These are phyloP conservation scores for Caranx melampygus DNA, from an alignment of 2,113 vertebrate species.

Conservation along the genomic window DNA sequence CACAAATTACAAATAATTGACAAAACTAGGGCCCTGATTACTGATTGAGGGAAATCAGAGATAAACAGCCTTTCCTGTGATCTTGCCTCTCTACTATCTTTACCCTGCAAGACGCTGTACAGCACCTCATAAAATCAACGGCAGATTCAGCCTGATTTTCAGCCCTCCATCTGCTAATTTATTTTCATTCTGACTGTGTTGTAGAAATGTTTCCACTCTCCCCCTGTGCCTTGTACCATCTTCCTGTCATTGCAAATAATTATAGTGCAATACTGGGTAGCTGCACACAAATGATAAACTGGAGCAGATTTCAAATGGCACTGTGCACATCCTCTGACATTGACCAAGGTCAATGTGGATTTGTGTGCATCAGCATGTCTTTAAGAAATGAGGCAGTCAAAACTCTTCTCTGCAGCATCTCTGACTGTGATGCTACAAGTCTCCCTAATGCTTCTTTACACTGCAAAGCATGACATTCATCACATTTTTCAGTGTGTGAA, in stretches of 20 bases:
- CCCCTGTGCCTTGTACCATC: conserved; percentile 31
- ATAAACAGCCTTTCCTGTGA: conserved; percentile 69
- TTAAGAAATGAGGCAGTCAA: conserved; percentile 27
- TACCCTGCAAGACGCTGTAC: conserved; percentile 25
- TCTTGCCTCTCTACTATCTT: conserved; percentile 29
- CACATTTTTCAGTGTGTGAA: conserved; percentile 19
- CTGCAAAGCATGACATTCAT: conserved; percentile 18
- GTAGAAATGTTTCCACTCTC: conserved; percentile 36
- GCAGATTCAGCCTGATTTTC: conserved; percentile 53
- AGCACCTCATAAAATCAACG: conserved; percentile 58
- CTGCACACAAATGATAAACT: conserved; percentile 36
- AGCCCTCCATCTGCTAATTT: conserved; percentile 51
- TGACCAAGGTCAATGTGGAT: conserved; percentile 62
- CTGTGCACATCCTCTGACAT: conserved; percentile 37
- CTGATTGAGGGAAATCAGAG: conserved; percentile 76
- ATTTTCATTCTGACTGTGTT: conserved; percentile 49
- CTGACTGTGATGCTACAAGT: background rate
- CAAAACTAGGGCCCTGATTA: conserved; percentile 72
- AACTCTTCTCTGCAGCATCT: conserved; percentile 30
- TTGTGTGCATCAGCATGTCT: conserved; percentile 53
- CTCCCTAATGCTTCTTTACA: conserved; percentile 23
- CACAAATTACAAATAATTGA: conserved; percentile 80
- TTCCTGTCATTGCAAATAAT: conserved; percentile 17
- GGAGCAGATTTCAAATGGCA: conserved; percentile 29
- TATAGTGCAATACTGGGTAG: conserved; percentile 32